Base-by-base conservation (phyloP, 1,140 invertebrate species). In the Bradysia coprophila region DNA sequence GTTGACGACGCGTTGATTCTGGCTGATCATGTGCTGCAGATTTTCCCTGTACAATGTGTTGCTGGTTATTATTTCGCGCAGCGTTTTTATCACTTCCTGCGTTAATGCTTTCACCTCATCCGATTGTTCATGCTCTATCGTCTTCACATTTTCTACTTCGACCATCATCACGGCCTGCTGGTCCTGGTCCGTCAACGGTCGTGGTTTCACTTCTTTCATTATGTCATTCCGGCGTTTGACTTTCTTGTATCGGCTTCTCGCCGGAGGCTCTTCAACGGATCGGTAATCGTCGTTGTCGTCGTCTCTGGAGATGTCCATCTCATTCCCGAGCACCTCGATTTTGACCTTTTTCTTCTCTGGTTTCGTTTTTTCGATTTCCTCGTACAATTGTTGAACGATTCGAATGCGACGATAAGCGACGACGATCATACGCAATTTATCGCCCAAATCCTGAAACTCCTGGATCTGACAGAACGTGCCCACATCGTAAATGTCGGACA, bases 401-500 rank as follows among this genome's bases (percentile, higher is more conserved):
- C 75, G 75, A 42, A 89, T 82, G 57, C 89, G 70, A 44, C 91
- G 67, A 60, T 94, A 87, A 0, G 85, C 88, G 80, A 90, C 86
- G 4, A 94, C 81, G 42, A 94, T 84, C 46, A 96, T 72, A 43
- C 89, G 69, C 38, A 98, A 56, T 57, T 83, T 82, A 58, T 92
- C 84, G 15, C 91, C 92, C 51, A 95, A 68, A 61, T 98, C 93
- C 59, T 96, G 90, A 57, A 98, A 75, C 65, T 98, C 94, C 54
- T 92, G 84, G 51, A 99, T 98, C 64, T 98, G 90, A 21, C 89
- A 94, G 71, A 99, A 99, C 9, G 93, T 89, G 22, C 96, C 96
- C 19, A 98, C 70, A 33, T 74, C 61, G 61, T 98, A 88, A 20
- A 99, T 68, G 43, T 99, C 92, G 56, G 83, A 71, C 22, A 98